Conservation (phyloP, 2,888 invertebrate species). For the Papilio gigon region DNA sequence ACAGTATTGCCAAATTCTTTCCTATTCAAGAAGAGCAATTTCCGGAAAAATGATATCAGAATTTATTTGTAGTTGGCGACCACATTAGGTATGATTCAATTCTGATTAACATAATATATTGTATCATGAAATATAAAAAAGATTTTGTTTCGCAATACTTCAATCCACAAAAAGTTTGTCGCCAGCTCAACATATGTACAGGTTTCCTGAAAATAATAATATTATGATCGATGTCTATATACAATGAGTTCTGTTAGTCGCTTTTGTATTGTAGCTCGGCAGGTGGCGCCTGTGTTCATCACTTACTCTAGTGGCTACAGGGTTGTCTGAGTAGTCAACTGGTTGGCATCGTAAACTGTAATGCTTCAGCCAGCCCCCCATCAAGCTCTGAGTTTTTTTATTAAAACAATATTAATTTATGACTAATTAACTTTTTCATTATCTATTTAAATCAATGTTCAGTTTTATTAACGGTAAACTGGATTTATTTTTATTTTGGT, state of each 20-base stretch:
- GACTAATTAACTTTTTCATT: background rate
- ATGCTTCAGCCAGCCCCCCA: slow-evolving; percentile 95
- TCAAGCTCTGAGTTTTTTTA: slow-evolving; percentile 86
- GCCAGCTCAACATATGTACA: slow-evolving; percentile 53
- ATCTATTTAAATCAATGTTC: background rate
- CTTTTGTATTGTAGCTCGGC: slow-evolving; percentile 50
- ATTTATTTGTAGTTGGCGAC: background rate
- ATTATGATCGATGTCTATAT: slow-evolving; percentile 65
- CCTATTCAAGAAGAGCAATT: too few species aligned
- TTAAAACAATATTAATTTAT: slow-evolving; percentile 54
- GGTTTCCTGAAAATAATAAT: slow-evolving; percentile 58
- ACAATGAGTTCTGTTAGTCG: slow-evolving; percentile 74
- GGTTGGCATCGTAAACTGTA: slow-evolving; percentile 96
- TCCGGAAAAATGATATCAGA: too few species aligned
- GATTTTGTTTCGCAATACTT: background rate
- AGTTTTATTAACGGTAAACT: background rate
- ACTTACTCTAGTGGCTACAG: slow-evolving; percentile 92
- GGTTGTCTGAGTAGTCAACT: slow-evolving; percentile 92
- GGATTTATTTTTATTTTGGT: background rate
- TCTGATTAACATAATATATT: too few species aligned
- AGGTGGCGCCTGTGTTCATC: slow-evolving; percentile 52
- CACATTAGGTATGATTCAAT: background rate
- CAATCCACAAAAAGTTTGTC: slow-evolving; percentile 8
- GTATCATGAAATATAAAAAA: background rate
- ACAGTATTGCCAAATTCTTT: too few species aligned